Evolutionary conservation across 2,888 invertebrate species (phyloP), one percentile per base, ranked within the genome.

Genomic region (Drosophila colorata): DNA sequence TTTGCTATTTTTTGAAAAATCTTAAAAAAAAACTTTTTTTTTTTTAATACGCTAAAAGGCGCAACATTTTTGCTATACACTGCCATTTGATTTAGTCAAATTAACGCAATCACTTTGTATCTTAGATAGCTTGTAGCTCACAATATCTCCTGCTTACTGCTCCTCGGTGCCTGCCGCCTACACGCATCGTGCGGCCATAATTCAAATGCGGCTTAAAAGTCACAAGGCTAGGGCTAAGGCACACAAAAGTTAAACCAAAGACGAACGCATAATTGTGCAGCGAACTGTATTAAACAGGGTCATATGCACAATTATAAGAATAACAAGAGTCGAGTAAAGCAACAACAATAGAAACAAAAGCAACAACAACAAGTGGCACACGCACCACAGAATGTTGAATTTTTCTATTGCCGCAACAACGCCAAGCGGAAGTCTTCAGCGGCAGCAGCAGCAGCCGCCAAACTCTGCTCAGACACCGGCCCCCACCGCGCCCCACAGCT

Each of bases 261-360:
- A 46, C 53, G 70, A 68, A 71, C 71, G 69, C 63, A 79, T 65
- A 85, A 82, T 88, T 84, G 88, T 73, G 70, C 84, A 74, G 63
- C 79, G 84, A 84, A 84, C 88, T 84, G 88, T 88, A 80, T 77
- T 88, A 84, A 84, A 82, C 82, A 82, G 88, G 84, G 84, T 85
- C 84, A 88, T 87, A 82, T 84, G 88, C 88, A 68, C 84, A 86
- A 87, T 84, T 87, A 87, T 80, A 84, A 77, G 78, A 87, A 87
- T 69, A 86, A 69, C 70, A 71, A 76, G 48, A 69, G 20, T 37
- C 40, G 43, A 40, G 55, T 25, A 40, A 3, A 74, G 53, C 43
- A 60, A 49, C 14, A 41, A 35, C 23, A 47, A 35, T 14, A 28
- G 8, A 1, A 59, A 25, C 40, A 58, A 20, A 13, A 46, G 14